Evolutionary conservation across 2,797 vertebrate species (phyloP), one percentile per base, ranked within the genome.

Genomic region (Sebastes hopkinsi): DNA sequence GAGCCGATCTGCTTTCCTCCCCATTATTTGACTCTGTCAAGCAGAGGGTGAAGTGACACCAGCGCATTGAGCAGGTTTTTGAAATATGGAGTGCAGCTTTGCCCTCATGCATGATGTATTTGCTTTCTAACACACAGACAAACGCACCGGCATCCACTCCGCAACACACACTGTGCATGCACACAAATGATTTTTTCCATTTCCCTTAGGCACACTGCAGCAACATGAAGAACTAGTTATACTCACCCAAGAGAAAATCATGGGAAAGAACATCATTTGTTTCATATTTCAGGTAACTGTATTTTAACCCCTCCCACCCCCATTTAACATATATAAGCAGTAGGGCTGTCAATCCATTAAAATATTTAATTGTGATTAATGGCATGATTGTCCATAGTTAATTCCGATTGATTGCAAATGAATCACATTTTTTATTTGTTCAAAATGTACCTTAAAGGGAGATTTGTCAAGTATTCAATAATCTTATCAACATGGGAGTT

Each of bases 41-140:
- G 72, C 71, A 66, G 36, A n/a, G 56, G 68, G 30, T 69, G 34
- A 83, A 65, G 75, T 75, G 87, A 88, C 84, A 71, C 76, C 27
- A 18, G 29, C 46, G 52, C 59, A n/a, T 30, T 4, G 62, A 86
- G 75, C 70, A 29, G 34, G 38, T 20, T 76, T 54, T 73, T 72
- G 76, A 87, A 83, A 83, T 75, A 71, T 60, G 72, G 60, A 83
- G 55, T 46, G 58, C 34, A 65, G 74, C 82, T 82, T 77, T 67
- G 56, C 70, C 55, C 59, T 52, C 20, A 74, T 83, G 69, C 62
- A 83, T 82, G 60, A 77, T 77, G 66, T 61, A 72, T 81, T 67
- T 6, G 1, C 38, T 75, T 69, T 54, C 38, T 34, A 60, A 81
- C 67, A 52, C 16, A 18, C 72, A 72, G 22, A 59, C 70, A 60